Evolutionary conservation across 30 jellyfish, hydroid and myxozoan genomes (phyloP), one percentile per base, ranked within the genome.

Genomic region (Chironex yamaguchii): DNA sequence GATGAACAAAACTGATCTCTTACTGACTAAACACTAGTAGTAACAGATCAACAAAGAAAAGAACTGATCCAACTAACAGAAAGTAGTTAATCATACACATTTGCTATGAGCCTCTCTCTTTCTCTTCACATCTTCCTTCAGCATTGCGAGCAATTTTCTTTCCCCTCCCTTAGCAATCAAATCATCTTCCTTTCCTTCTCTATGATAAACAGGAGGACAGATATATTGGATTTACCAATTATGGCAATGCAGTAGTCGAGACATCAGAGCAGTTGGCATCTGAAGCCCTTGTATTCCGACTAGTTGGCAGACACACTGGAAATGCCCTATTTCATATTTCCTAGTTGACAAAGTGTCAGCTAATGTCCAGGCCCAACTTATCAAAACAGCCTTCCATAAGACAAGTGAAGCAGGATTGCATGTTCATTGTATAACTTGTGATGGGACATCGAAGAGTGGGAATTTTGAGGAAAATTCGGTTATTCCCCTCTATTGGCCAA

Each of bases 401-500:
- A 64, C 89, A 53, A 33, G 64, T 3, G 89, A 76, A 2, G 81
- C 65, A 51, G 89, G 83, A 3, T 53, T 76, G 64, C 12, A 25
- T 20, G 64, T 76, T 1, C 67, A 49, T 62, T 76, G 34, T 30
- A 35, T 76, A n/a, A 76, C 89, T 3, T 76, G 79, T 29, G 89
- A 76, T 54, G 89, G 89, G 4, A 76, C 89, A 50, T 1, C 89
- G n/a, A n/a, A n/a, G n/a, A n/a, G n/a, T n/a, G n/a, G n/a, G n/a
- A n/a, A n/a, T n/a, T n/a, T n/a, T n/a, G n/a, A n/a, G n/a, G n/a
- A n/a, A n/a, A n/a, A n/a, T n/a, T n/a, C n/a, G n/a, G n/a, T n/a
- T n/a, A n/a, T n/a, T n/a, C n/a, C n/a, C n/a, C n/a, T n/a, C n/a
- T n/a, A n/a, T n/a, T n/a, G n/a, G n/a, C n/a, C n/a, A n/a, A n/a